Conservation (phyloP, 2,888 invertebrate genomes). For the Terebella lapidaria region DNA sequence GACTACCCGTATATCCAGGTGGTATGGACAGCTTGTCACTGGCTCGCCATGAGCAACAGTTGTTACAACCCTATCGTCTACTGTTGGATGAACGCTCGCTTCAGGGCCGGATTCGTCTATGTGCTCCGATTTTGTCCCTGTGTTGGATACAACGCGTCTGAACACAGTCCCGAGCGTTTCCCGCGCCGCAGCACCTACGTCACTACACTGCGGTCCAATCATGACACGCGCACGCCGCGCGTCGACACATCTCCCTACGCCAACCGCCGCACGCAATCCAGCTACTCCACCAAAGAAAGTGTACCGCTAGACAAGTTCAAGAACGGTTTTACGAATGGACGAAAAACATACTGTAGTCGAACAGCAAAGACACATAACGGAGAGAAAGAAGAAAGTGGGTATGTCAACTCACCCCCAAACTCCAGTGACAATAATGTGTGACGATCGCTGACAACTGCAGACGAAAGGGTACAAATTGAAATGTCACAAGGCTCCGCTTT, state of each 20-base stretch:
- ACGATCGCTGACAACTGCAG: too few species aligned
- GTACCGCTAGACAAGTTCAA: neutral
- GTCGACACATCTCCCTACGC: neutral
- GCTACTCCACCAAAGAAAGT: neutral
- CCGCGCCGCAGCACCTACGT: neutral
- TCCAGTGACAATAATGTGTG: too few species aligned
- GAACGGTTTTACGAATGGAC: neutral
- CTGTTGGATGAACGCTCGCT: constrained; percentile 48
- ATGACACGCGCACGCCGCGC: constrained; percentile 23
- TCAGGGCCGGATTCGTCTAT: constrained; percentile 35
- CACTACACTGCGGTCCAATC: constrained; percentile 12
- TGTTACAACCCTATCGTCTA: constrained; percentile 51
- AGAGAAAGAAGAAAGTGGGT: too few species aligned
- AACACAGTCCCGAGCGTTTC: neutral
- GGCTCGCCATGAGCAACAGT: constrained; percentile 49
- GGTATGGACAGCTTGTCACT: constrained; percentile 41
- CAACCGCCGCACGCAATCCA: neutral
- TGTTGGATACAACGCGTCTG: neutral
- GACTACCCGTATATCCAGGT: constrained; percentile 34
- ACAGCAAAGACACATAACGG: too few species aligned
- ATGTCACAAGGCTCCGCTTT: too few species aligned
- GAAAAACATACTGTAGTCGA: too few species aligned
- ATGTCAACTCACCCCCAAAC: too few species aligned
- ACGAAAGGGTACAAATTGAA: too few species aligned
- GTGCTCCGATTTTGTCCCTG: constrained; percentile 17